Evolutionary conservation across 2,888 invertebrate species (phyloP).

Genomic region (Quadroppia sp.): DNA sequence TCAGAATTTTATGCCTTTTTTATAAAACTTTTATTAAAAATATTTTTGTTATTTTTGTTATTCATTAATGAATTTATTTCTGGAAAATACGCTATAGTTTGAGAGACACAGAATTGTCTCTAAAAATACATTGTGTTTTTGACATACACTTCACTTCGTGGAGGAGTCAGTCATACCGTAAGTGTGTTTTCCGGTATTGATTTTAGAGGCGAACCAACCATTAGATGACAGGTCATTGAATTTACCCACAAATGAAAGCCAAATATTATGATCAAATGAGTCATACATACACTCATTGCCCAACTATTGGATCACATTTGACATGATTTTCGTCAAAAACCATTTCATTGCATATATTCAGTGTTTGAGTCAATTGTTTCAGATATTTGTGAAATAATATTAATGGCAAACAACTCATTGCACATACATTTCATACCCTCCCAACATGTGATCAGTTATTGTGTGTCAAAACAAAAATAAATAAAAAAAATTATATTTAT

Average conservation of each 20-base stretch:
- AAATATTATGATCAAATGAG: too few relatives aligned
- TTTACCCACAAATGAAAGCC: slow-evolving; percentile 12
- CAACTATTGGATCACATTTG: neutral
- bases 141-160: neutral
- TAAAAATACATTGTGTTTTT: too few relatives aligned
- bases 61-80: neutral
- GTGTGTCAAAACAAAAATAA: too few relatives aligned
- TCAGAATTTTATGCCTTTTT: too few relatives aligned
- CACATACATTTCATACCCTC: too few relatives aligned
- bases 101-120: too few relatives aligned
- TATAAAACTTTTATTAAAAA: too few relatives aligned
- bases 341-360: neutral
- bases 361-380: neutral
- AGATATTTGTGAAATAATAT: neutral
- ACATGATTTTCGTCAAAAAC: too few relatives aligned
- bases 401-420: too few relatives aligned
- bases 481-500: too few relatives aligned
- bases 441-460: too few relatives aligned
- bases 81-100: slow-evolving; percentile 4
- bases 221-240: slow-evolving; percentile 31
- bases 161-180: neutral
- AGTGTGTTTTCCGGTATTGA: slow-evolving; percentile 24
- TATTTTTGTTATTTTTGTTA: too few relatives aligned
- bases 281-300: neutral
- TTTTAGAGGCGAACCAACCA: slow-evolving; percentile 30